Conservation (phyloP, 2,888 invertebrate species). For the Gerris lacustris region DNA sequence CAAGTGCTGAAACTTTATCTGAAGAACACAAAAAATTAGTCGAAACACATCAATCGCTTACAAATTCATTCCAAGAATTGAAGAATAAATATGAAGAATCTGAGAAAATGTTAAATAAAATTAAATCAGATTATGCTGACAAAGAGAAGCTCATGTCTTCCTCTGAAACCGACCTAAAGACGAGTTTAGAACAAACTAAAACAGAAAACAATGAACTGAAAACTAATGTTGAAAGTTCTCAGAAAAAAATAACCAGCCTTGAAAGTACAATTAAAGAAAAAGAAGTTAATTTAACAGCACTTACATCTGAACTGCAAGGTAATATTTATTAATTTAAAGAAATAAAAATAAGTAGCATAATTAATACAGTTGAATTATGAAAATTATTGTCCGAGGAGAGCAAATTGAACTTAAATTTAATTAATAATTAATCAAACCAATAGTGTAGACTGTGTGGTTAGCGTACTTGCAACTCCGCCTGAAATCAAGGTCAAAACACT, state of each 20-base stretch:
- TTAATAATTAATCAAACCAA: too few species aligned
- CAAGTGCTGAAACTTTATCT: slow-evolving; percentile 17
- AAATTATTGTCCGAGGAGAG: too few species aligned
- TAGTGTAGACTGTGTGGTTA: too few species aligned
- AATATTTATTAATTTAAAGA: too few species aligned
- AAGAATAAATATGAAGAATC: slow-evolving; percentile 39
- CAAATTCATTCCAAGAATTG: slow-evolving; percentile 39
- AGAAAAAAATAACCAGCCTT: slow-evolving; percentile 9
- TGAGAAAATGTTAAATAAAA: slow-evolving; percentile 37
- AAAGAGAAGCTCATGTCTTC: background rate
- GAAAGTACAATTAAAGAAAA: background rate
- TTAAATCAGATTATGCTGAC: slow-evolving; percentile 12
- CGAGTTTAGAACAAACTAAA: slow-evolving; percentile 18
- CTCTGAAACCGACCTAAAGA: slow-evolving; percentile 15
- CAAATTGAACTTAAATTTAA: too few species aligned
- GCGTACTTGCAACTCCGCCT: too few species aligned
- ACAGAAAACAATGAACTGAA: slow-evolving; percentile 13
- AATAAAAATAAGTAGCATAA: too few species aligned
- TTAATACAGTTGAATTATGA: too few species aligned
- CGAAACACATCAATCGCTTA: slow-evolving; percentile 35
- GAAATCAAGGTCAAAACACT: too few species aligned
- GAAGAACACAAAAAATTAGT: slow-evolving; percentile 35
- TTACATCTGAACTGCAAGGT: too few species aligned
- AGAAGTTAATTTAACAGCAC: too few species aligned
- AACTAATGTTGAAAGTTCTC: background rate